Evolutionary conservation across 35 echinoderm and acorn worm genomes (phyloP), one percentile per base, ranked within the genome.

Genomic region (Hemicentrotus pulcherrimus): DNA sequence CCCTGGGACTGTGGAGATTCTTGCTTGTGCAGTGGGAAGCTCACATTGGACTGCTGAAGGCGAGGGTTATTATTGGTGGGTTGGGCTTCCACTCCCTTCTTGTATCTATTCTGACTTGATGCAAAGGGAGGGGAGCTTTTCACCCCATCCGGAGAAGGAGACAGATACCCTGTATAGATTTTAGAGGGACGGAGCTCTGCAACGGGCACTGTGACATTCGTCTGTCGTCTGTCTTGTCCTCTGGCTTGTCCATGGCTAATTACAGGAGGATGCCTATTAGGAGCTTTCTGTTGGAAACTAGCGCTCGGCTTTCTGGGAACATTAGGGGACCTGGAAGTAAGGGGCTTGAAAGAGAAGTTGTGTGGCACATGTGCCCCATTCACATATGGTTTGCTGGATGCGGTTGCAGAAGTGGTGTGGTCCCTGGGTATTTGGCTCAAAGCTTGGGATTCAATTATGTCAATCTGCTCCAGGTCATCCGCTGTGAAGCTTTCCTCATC

Each of bases 401-500:
- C 46, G 5, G 85, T 31, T 85, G 55, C 78, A 85, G 24, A 46
- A 28, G 18, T 88, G 65, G 14, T 31, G 32, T 32, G 28, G 15
- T 88, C 52, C 60, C 24, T 86, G 86, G 35, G 94, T 47, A 41
- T 48, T 46, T 98, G 97, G 59, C 52, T 95, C 58, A 97, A 59
- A 8, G 97, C 98, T 55, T 99, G 97, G 5, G 98, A 98, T 31
- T 96, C 97, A 8, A 98, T 95, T 18, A 97, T 45, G 48, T 99
- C 98, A 94, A 97, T 96, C 1, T 94, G 94, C 16, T 92, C 90
- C 22, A 99, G 87, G 88, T 99, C 98, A 85, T 97, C 98, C 88
- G 96, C 97, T 32, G 97, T 98, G 32, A 99, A 97, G 60, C 88
- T 97, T 22, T 97, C 95, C 65, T 78, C 65, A 91, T 97, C 97